Evolutionary conservation across 2,888 invertebrate genomes (phyloP), one percentile per base, ranked within the genome.

Genomic region (Dynastes maya): DNA sequence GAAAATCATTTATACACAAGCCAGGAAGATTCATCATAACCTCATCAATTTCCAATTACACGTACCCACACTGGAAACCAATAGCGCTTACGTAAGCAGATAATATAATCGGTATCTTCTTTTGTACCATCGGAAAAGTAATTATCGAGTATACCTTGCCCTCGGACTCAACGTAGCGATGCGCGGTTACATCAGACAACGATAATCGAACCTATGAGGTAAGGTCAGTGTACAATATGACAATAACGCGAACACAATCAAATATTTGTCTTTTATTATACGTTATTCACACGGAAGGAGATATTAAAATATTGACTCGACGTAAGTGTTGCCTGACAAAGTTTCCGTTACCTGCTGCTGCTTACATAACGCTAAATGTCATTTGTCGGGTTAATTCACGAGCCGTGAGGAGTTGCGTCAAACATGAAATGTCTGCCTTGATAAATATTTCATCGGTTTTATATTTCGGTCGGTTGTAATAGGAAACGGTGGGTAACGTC

Each of bases 1-100:
- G n/a, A 55, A 55, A 55, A 55, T 45, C 45, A 45, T 45, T 45
- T 45, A 2, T 37, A 37, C 32, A 3, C 9, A 11, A 45, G 11
- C 45, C 45, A 11, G 8, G 11, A 11, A 45, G 45, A 45, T 45
- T 55, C 55, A n/a, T 55, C 55, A 22, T 22, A 55, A 16, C 22
- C 16, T 55, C 55, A 22, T 55, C 55, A 55, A 55, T 55, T 55
- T 55, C 55, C 55, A 55, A 55, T 55, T 55, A 55, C n/a, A n/a
- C 55, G 6, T 55, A 45, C 45, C 45, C 2, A 8, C 8, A 55
- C n/a, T 55, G 16, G 5, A 55, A 55, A 22, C 55, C 16, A n/a
- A 55, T 11, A 45, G 11, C 55, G 55, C 6, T 55, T 55, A 55
- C 16, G 55, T 55, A 55, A 22, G 16, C 55, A 22, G 22, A 55